phyloP scores from a whole-genome alignment of 1,140 invertebrate genomes.

The Drosophila orosa region DNA sequence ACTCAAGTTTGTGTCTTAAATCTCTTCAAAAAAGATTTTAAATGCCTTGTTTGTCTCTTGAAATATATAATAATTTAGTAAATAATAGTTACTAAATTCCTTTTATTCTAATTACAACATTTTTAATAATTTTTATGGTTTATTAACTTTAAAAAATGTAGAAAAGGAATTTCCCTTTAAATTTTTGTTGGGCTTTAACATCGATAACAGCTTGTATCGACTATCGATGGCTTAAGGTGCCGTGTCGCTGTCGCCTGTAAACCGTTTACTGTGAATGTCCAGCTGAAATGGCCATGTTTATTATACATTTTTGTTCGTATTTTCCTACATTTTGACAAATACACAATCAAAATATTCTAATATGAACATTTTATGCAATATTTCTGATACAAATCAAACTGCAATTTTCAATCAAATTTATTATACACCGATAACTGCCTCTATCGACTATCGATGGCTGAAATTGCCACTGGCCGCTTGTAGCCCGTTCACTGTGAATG shows the following conservation, averaged over 20 bases:
- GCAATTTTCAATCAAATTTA: too few species aligned
- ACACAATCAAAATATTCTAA: slow-evolving; percentile 36
- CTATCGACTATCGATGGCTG: slow-evolving; percentile 3
- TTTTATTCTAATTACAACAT: not conserved
- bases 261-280: slow-evolving; percentile 3
- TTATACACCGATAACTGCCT: not conserved
- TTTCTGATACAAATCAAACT: too few species aligned
- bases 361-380: too few species aligned
- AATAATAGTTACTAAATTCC: not conserved
- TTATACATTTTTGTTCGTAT: slow-evolving; percentile 41
- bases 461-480: not conserved
- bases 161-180: not conserved
- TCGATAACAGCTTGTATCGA: not conserved
- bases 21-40: too few species aligned
- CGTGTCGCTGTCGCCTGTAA: too few species aligned
- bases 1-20: too few species aligned
- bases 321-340: not conserved
- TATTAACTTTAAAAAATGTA: not conserved
- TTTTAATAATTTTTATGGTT: not conserved
- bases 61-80: too few species aligned
- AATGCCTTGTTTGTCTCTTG: too few species aligned
- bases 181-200: not conserved
- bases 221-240: slow-evolving; percentile 9
- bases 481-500: slow-evolving; percentile 4
- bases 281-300: slow-evolving; percentile 35